Base-by-base conservation (phyloP, 2,888 invertebrate species). In the Oscheius sp. region DNA sequence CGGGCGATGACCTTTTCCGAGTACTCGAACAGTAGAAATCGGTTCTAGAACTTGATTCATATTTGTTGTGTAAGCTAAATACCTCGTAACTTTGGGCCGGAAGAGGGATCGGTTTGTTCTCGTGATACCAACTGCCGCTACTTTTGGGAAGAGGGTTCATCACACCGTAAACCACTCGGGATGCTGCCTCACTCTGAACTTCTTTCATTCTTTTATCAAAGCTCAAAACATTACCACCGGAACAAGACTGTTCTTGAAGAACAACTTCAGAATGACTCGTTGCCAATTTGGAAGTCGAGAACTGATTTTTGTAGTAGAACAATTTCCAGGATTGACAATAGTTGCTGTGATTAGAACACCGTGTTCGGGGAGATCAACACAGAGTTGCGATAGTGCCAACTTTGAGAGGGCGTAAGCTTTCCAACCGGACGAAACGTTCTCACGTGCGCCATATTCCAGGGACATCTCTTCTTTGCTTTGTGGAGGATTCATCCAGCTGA, bases 311-410 rank as follows among this genome's bases (percentile, higher is more conserved):
- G 63, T 63, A 3, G 47, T 4, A 21, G 63, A 47, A 7, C 42
- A 42, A 48, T 63, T 63, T 2, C 63, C 63, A 7, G 63, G 63
- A n/a, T 63, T n/a, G 48, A 63, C 48, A 29, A 63, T n/a, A 11
- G 50, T 48, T 10, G 48, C n/a, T n/a, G 48, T 48, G 21, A 48
- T 63, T 4, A 48, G 21, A 21, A 21, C 21, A 21, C 21, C 0
- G 21, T 21, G 11, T 4, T 47, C 63, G 11, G 1, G 48, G 21
- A 63, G 48, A 48, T 63, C 63, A 7, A 47, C n/a, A 47, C n/a
- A 5, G 1, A 63, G 48, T 21, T 47, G 48, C 11, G 48, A 7
- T 29, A 63, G 48, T 4, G 48, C 47, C 9, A 63, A 7, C 21
- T 63, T 63, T 2, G 63, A 63, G 10, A 47, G 21, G 21, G 63